phyloP scores from a whole-genome alignment of 2,113 vertebrate genomes.

The Azemiops feae region DNA sequence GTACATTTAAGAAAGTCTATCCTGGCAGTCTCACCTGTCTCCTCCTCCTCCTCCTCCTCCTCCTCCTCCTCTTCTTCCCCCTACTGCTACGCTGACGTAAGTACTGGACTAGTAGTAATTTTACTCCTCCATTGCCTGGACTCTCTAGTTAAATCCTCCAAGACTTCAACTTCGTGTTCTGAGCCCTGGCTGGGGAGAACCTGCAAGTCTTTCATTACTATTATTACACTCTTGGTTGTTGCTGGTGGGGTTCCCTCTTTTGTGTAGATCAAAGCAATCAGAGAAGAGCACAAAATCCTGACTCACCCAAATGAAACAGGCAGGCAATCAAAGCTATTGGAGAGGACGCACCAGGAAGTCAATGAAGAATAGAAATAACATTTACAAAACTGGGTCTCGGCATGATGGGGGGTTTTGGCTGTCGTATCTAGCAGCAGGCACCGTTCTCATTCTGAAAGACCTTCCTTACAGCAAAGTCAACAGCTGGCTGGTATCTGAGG shows the following conservation, averaged over 20 bases:
- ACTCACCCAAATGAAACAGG: conserved; percentile 49
- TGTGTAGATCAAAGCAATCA: conserved; percentile 57
- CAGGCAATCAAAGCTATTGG: conserved; percentile 59
- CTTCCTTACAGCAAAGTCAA: conserved; percentile 30
- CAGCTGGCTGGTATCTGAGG: conserved; percentile 54
- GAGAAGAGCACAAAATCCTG: conserved; percentile 35
- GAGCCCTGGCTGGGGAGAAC: neutral
- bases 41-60: neutral
- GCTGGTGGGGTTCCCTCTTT: conserved; percentile 22
- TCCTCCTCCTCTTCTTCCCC: neutral
- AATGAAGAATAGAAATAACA: conserved; percentile 57
- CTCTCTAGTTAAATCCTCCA: rapidly evolving
- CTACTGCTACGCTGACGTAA: neutral
- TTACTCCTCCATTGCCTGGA: neutral
- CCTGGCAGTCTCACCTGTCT: neutral
- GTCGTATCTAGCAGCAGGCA: conserved; percentile 48
- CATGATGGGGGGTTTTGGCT: conserved; percentile 53
- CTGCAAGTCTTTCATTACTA: neutral
- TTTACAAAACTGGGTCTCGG: conserved; percentile 60
- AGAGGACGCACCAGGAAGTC: conserved; percentile 55
- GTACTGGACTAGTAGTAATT: neutral
- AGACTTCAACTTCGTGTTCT: neutral
- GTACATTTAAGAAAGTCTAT: neutral
- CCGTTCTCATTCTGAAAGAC: conserved; percentile 49
- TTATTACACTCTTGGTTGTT: conserved; percentile 30